Conservation (phyloP, 2,797 vertebrate genomes). For the Premnoplex brunnescens region DNA sequence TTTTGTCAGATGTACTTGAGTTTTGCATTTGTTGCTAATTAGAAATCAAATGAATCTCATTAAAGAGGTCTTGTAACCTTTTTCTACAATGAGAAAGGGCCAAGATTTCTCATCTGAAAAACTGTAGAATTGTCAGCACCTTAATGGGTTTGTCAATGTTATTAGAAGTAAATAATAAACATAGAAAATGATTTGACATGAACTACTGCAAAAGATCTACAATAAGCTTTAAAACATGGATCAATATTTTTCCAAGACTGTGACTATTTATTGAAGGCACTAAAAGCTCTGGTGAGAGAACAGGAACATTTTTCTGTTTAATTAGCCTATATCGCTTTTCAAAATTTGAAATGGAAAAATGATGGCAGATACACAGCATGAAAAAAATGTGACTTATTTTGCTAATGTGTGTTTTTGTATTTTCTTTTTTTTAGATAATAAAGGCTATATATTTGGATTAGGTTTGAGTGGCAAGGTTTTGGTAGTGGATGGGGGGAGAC, state of each 20-base stretch:
- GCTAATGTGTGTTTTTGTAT: neutral
- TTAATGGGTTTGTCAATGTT: slow-evolving; percentile 49
- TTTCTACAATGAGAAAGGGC: neutral
- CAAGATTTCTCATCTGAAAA: slow-evolving; percentile 42
- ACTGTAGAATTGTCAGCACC: neutral
- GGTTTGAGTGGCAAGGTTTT: fast-evolving
- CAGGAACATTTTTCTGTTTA: neutral
- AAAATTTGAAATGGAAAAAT: neutral
- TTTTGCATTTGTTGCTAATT: slow-evolving; percentile 63
- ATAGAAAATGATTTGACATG: slow-evolving; percentile 57
- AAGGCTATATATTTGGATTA: neutral
- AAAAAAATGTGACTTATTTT: neutral
- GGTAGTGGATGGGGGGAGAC: neutral
- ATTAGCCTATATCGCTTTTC: neutral
- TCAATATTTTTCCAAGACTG: slow-evolving; percentile 48
- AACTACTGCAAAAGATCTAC: slow-evolving; percentile 37
- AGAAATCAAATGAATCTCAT: slow-evolving; percentile 65
- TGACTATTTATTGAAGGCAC: neutral
- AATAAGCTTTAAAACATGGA: slow-evolving; percentile 1
- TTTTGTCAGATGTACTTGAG: slow-evolving; percentile 58
- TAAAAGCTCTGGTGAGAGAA: neutral
- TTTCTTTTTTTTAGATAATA: neutral
- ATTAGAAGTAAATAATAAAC: slow-evolving; percentile 67
- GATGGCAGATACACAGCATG: neutral
- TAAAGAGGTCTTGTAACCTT: slow-evolving; percentile 56